Base-by-base conservation (phyloP, 2,113 vertebrate species). In the Antigone vipio region DNA sequence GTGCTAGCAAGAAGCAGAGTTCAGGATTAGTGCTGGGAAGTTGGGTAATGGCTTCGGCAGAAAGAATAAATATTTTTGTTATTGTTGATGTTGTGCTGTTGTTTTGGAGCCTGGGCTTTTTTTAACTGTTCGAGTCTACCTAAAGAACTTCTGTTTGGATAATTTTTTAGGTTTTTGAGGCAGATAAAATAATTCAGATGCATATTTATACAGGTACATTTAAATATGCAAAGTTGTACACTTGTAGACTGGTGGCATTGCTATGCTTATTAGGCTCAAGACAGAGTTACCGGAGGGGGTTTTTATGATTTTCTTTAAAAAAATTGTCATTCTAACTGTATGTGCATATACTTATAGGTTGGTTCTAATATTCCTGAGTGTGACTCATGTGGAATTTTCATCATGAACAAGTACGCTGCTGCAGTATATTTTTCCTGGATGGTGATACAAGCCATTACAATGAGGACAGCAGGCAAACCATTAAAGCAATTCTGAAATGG, bases 391-490 rank as follows among this genome's bases (percentile, higher is more conserved):
- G 89, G 72, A 78, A 84, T 95, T 95, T 92, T 81, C 69, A 91
- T 95, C 44, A 78, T 17, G 17, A 78, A 17, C 59, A 80, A 80
- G 29, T 44, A 55, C 42, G 50, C 27, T 83, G n/a, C 91, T 80
- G 63, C 59, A 77, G 63, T 63, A 24, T 55, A 44, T 85, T 92
- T 94, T 91, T 95, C 80, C 80, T 97, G 86, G 84, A 63, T 12
- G 18, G 47, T 32, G 16, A 40, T 69, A 69, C 17, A 84, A 84
- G 27, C 62, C 21, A 40, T 86, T 80, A 62, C 75, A 73, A 77
- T 47, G 55, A 93, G 76, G 56, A 62, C 60, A 88, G 56, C 44
- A 67, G 56, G 49, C 34, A 93, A 95, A 80, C 47, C 20, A 20
- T 91, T 89, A 64, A 74, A 81, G 49, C 30, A 59, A 6, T 81